Evolutionary conservation across 30 jellyfish, hydroid and myxozoan genomes (phyloP).

Genomic region (Aurelia aurita): DNA sequence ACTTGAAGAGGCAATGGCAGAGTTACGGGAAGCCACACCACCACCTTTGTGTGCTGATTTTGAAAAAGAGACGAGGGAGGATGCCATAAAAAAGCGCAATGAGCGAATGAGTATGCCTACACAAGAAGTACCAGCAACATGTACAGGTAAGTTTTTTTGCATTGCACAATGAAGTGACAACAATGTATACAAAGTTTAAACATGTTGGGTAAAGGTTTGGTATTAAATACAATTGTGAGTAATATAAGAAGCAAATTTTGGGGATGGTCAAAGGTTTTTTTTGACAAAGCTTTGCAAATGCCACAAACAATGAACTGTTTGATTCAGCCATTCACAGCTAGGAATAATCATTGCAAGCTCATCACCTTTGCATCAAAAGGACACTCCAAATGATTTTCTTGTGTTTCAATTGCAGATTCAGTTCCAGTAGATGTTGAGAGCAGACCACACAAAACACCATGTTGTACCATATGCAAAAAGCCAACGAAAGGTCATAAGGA

Average conservation of each 20-base stretch:
- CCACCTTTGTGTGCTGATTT: constrained; percentile 14
- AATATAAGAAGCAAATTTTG: too few species aligned
- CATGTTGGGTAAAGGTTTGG: too few species aligned
- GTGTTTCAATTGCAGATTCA: constrained; percentile 2
- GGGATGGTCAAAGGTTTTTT: too few species aligned
- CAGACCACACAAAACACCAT: constrained; percentile 11
- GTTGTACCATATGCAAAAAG: background rate
- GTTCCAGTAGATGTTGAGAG: background rate
- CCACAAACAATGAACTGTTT: too few species aligned
- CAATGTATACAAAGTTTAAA: background rate
- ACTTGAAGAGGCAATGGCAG: constrained; percentile 8
- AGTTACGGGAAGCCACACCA: constrained; percentile 1
- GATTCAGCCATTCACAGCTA: too few species aligned
- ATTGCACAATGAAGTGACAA: background rate
- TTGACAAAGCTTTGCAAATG: too few species aligned
- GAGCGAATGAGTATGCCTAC: background rate
- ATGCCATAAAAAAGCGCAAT: constrained; percentile 4
- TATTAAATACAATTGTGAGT: too few species aligned
- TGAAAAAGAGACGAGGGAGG: constrained; percentile 14
- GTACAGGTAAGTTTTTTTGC: background rate
- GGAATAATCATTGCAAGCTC: background rate
- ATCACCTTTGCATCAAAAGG: background rate
- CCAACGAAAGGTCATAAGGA: constrained; percentile 16
- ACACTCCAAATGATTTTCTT: background rate
- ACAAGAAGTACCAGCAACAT: constrained; percentile 20